Percentiles rank a stretch among this genome's conserved stretches.
Evolutionary conservation across 2,797 vertebrate genomes (phyloP).

Genomic region (Peromyscus nudipes): DNA sequence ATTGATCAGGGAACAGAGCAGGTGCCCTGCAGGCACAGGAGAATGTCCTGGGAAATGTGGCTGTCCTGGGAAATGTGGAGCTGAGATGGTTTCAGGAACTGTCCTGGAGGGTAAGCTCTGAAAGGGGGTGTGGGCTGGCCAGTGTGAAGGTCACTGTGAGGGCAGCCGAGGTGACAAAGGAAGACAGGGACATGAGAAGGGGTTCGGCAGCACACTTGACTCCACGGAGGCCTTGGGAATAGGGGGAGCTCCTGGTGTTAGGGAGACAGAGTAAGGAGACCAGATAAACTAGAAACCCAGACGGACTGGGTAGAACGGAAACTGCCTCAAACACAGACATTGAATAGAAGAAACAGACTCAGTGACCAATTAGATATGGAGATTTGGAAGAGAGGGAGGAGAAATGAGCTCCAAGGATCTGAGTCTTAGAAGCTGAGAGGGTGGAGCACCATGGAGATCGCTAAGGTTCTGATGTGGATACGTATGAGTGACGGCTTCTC

Average conservation of each 20-base stretch:
- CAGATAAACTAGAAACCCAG: not conserved
- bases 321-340: not conserved
- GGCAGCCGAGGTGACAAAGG: not conserved
- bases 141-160: not conserved
- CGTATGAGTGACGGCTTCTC: accelerated
- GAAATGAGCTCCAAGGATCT: not conserved
- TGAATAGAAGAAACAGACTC: not conserved
- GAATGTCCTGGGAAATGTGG: not conserved
- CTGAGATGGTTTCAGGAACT: not conserved
- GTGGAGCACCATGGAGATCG: not conserved
- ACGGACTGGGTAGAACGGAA: not conserved
- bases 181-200: not conserved
- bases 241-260: not conserved
- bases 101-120: not conserved
- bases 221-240: not conserved
- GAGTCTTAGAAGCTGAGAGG: not conserved
- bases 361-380: not conserved
- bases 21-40: not conserved
- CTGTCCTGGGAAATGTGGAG: not conserved
- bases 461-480: not conserved
- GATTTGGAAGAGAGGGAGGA: not conserved
- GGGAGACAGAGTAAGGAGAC: not conserved
- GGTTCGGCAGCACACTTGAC: not conserved
- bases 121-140: not conserved
- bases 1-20: not conserved